These are phyloP conservation scores for Leucoraja erinaceus DNA, from an alignment of 2,113 vertebrate species.

Conservation along the genomic window DNA sequence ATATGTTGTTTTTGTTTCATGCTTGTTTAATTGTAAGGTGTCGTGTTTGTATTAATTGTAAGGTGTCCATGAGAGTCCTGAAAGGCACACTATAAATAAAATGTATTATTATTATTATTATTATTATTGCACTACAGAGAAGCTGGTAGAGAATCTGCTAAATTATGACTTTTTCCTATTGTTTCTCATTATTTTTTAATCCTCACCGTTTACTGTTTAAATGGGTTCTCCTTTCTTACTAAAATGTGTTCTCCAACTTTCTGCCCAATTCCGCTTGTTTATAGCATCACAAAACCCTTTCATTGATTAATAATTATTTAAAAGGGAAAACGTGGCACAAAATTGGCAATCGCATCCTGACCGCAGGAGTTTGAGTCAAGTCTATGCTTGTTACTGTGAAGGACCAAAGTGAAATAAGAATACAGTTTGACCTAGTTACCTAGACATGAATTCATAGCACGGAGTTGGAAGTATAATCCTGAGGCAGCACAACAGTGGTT, in stretches of 20 bases:
- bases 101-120: no score
- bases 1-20: no score
- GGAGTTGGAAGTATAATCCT: constrained; percentile 1
- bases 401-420: neutral
- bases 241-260: neutral
- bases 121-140: neutral
- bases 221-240: neutral
- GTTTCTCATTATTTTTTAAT: neutral
- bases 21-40: no score
- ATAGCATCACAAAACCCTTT: neutral
- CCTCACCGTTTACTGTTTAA: neutral
- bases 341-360: neutral
- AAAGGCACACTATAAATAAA: no score
- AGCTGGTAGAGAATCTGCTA: neutral
- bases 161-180: neutral
- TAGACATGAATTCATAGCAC: constrained; percentile 8
- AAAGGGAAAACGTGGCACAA: neutral
- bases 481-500: neutral
- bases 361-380: neutral
- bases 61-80: no score
- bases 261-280: no score
- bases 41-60: no score
- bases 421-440: constrained; percentile 22
- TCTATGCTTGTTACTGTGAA: neutral
- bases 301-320: neutral